phyloP scores from a whole-genome alignment of 1,140 invertebrate species.

The Lamellibrachia luymesi region DNA sequence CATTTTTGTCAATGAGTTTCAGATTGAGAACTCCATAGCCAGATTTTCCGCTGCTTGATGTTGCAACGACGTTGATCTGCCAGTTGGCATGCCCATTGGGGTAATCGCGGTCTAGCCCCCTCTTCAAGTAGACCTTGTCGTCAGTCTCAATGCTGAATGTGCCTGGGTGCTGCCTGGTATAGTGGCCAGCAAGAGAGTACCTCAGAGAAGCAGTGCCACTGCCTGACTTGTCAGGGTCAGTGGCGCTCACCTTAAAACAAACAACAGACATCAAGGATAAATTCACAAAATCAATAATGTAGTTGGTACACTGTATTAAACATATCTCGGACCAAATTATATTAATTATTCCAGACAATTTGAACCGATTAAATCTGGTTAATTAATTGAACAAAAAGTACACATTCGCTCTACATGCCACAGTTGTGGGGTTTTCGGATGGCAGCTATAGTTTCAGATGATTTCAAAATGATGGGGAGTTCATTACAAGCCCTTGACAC shows the following conservation, averaged over 20 bases:
- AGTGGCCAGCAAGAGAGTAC: background rate
- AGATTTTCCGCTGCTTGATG: background rate
- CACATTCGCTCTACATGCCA: too few species aligned
- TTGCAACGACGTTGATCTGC: constrained; percentile 22
- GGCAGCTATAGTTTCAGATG: too few species aligned
- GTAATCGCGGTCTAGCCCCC: constrained; percentile 21
- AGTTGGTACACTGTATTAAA: too few species aligned
- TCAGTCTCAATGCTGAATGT: background rate
- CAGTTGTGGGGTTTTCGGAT: too few species aligned
- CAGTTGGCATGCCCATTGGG: constrained; percentile 20
- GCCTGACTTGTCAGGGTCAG: constrained; percentile 1
- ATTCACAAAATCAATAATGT: too few species aligned
- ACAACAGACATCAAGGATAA: background rate
- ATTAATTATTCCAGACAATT: too few species aligned
- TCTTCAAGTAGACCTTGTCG: constrained; percentile 4
- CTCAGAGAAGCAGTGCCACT: background rate
- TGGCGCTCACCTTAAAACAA: background rate
- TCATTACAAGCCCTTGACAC: too few species aligned
- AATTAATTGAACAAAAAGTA: too few species aligned
- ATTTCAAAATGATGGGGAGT: too few species aligned
- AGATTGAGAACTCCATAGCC: constrained; percentile 25
- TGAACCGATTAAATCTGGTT: too few species aligned
- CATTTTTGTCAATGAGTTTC: constrained; percentile 26
- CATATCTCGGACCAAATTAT: too few species aligned
- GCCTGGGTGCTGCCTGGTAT: background rate